Evolutionary conservation across 37 sponge, comb jelly and placozoan species (phyloP), one percentile per base, ranked within the genome.

Genomic region (Beroe ovata): DNA sequence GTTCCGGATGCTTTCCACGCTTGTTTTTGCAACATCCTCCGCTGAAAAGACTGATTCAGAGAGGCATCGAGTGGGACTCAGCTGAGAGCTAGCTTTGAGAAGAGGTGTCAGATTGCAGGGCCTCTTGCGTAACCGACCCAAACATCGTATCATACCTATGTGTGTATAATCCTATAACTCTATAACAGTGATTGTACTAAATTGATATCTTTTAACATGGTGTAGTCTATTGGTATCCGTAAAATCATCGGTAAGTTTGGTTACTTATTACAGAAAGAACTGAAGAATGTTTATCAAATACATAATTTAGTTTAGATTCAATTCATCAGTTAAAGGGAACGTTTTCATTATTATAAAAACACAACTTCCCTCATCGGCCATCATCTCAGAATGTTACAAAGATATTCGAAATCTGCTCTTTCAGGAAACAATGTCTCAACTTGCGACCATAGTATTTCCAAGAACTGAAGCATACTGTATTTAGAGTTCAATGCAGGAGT

Each of bases 1-100:
- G 89, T 95, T 95, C 1, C 95, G 42, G 58, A 94, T 93, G 54
- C 72, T 88, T 42, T 89, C 88, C 60, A 93, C 92, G 41, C 91
- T 39, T 1, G 84, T 77, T 40, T 77, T 77, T 11, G 47, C 42
- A 4, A 77, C 54, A 42, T 39, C 84, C 8, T 77, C 84, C 20
- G 84, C 47, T 11, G 26, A 21, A 29, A 77, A 77, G 22, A 4
- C 84, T 42, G 16, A 29, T 33, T 25, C 1, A 66, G 69, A 4
- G 16, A 37, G 36, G 1, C 16, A 26, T 32, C 30, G 32, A 32
- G 35, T 14, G 16, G 30, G 35, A 33, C 2, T 34, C 8, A 1
- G 25, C 18, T 2, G 25, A 29, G 69, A 32, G 33, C 6, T 34
- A 19, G 69, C 3, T 6, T 62, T 14, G 23, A 8, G 23, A 33